Conservation (phyloP, 2,113 vertebrate species). For the Scartelaos histophorus region DNA sequence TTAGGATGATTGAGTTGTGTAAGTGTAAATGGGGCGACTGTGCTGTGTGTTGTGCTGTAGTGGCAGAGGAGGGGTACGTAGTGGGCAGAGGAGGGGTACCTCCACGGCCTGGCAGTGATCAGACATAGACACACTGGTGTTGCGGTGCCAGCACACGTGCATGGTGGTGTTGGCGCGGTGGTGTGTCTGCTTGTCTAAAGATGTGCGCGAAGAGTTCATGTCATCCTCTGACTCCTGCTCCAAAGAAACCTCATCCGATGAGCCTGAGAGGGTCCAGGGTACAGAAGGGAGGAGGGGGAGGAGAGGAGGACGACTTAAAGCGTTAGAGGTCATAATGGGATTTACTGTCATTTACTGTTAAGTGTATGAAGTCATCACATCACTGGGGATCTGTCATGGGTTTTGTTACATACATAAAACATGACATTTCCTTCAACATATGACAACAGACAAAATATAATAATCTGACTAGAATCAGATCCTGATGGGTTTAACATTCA, state of each 20-base stretch:
- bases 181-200: constrained; percentile 86
- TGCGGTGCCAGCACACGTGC: constrained; percentile 97
- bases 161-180: constrained; percentile 90
- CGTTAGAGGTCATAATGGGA: not conserved
- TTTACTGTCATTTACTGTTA: not conserved
- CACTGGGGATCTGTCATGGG: not conserved
- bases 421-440: not conserved
- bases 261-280: constrained; percentile 74
- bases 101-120: constrained; percentile 91
- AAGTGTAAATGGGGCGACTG: not conserved
- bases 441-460: not conserved
- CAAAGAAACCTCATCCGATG: constrained; percentile 84
- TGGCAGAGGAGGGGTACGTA: not conserved
- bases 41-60: not conserved
- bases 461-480: too few species aligned
- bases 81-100: constrained; percentile 78
- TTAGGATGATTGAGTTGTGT: not conserved
- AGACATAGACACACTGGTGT: constrained; percentile 93
- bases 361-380: not conserved
- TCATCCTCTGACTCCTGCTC: constrained; percentile 91
- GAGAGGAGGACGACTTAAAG: constrained; percentile 26
- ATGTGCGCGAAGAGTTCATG: constrained; percentile 79
- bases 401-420: not conserved
- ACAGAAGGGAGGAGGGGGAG: constrained; percentile 22
- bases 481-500: too few species aligned